Base-by-base conservation (phyloP, 2,113 vertebrate species). In the Ochotona princeps region DNA sequence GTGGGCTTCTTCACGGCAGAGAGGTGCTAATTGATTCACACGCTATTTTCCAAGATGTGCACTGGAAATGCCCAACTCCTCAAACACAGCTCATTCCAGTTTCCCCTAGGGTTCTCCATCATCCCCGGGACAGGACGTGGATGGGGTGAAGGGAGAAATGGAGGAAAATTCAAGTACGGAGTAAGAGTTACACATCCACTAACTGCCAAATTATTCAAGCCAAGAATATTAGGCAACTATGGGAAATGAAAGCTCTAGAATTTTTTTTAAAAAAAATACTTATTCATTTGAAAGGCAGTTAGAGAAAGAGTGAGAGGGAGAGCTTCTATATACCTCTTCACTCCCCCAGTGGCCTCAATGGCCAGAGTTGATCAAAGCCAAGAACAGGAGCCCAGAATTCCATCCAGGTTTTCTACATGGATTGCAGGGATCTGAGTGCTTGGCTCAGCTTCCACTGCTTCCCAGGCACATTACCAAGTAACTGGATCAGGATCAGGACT, bases 21-120 rank as follows among this genome's bases (percentile, higher is more conserved):
- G 93, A 72, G 3, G 5, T 85, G 95, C 92, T 83, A 88, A 85
- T 82, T 97, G 89, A 54, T 94, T 95, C 20, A 35, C 93, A 90
- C 0, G 0, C 83, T 83, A 63, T 82, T 95, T 95, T 96, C 90
- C 84, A 92, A 95, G 84, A 69, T 6, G 17, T 18, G 49, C 57
- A 26, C 65, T 74, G 74, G 66, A 83, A 95, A 92, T 7, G 18
- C 51, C 28, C 57, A 85, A 26, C 91, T 80, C 80, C 95, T 91
- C 15, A 20, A 15, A 51, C 0, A 0, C 9, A 44, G 26, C 12
- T 49, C 69, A 83, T 74, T 79, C 60, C 35, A 70, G 60, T 20
- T 65, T 91, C 84, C 85, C 54, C 61, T 28, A 26, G 61, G 54
- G 75, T 32, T 70, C 61, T 10, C 44, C 17, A 21, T 1, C 32